A percentile compares a stretch with the other conserved stretches of the same genome.
Evolutionary conservation across 2,888 invertebrate species (phyloP).

Genomic region (Anticlea derivata): DNA sequence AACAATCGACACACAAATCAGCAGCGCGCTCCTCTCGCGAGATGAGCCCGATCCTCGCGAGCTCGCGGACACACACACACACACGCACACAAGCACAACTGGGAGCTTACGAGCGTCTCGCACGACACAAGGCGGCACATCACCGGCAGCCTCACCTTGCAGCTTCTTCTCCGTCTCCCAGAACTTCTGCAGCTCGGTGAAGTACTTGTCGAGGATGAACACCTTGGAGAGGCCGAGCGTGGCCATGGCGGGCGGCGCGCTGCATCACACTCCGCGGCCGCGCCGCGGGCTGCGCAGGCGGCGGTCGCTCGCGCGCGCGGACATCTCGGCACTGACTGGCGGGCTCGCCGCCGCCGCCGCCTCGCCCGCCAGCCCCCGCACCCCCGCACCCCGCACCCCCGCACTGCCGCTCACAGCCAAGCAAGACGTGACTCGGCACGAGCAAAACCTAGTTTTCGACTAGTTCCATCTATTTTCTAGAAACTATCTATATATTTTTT

Average conservation of each 20-base stretch:
- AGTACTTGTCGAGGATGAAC: constrained; percentile 98
- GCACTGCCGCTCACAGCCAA: constrained; percentile 25
- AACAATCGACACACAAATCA: constrained; percentile 24
- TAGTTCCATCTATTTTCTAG: constrained; percentile 35
- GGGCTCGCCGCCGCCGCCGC: constrained; percentile 21
- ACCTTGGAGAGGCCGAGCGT: constrained; percentile 98
- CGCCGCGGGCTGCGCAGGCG: constrained; percentile 39
- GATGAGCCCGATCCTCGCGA: constrained; percentile 11
- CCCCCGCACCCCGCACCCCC: constrained; percentile 23
- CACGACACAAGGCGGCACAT: constrained; percentile 42
- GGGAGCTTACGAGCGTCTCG: constrained; percentile 49
- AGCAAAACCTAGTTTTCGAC: constrained; percentile 47
- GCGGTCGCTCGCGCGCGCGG: constrained; percentile 32
- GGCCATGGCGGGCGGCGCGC: constrained; percentile 89
- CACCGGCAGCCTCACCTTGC: constrained; percentile 88
- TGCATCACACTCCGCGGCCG: constrained; percentile 71
- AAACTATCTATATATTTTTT: too few relatives aligned
- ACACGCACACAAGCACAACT: constrained; percentile 34
- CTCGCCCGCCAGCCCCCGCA: constrained; percentile 22
- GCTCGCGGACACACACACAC: constrained; percentile 36
- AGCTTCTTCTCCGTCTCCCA: constrained; percentile 98
- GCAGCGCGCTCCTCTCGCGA: constrained; percentile 20
- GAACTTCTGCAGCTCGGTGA: constrained; percentile 97
- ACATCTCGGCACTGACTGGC: constrained; percentile 29
- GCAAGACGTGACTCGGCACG: constrained; percentile 30